Evolutionary conservation across 1,140 invertebrate species (phyloP), one percentile per base, ranked within the genome.

Genomic region (Ptiloglossa arizonensis): DNA sequence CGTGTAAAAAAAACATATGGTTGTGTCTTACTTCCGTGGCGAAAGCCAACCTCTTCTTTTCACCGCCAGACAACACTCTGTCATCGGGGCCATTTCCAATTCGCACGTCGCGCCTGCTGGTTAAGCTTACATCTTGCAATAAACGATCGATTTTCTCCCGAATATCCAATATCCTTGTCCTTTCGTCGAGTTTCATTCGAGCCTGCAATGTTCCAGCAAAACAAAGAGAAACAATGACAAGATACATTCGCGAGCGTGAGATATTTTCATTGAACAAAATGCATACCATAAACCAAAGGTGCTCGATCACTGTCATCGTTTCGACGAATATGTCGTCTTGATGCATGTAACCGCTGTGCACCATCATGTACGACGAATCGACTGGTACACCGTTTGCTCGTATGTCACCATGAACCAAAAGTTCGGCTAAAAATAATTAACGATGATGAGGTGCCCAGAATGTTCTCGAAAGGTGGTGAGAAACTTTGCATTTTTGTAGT

Each of bases 1-100:
- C n/a, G n/a, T n/a, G n/a, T n/a, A n/a, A n/a, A n/a, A 44, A 5
- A 29, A 5, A 13, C 8, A 11, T 4, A 17, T 46, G 15, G 5
- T 1, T 70, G 8, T 54, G 62, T 67, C 72, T 22, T 85, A 97
- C 97, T 93, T 99, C 98, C 5, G 97, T 96, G 11, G 98, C 98
- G 90, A 99, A 99, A 0, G 98, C 95, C 15, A 99, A 92, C 60
- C 98, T 93, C 86, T 98, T 99, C 86, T 96, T 96, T 90, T 99
- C 98, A 0, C 98, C 98, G 0, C 98, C 98, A 0, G 98, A 99
- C 1, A 99, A 94, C 0, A 97, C 96, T 90, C 98, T 98, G 2
- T 93, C 90, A 46, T 94, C 92, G 57, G 95, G 95, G 9, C 93
- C 93, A 32, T 94, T 94, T 19, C 97, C 97, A 74, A 99, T 99